Percentiles rank a stretch among this genome's conserved stretches.
Evolutionary conservation across 2,888 invertebrate genomes (phyloP).

Genomic region (Heteromyza rotundicornis): DNA sequence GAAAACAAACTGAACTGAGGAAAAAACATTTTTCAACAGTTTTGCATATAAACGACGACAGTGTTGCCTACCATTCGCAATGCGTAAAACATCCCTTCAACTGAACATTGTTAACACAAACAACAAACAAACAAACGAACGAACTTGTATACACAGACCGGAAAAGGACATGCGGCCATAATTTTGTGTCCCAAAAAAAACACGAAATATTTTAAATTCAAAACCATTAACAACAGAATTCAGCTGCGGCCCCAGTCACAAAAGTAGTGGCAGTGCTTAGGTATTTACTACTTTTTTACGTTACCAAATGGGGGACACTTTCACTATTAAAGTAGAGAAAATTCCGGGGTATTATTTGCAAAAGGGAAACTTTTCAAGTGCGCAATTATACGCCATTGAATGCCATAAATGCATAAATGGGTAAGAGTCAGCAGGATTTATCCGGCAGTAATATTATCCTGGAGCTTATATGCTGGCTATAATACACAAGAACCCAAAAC

Average conservation of each 20-base stretch:
- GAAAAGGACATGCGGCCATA: neutral
- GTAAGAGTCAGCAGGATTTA: neutral
- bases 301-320: no score
- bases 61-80: slow-evolving; percentile 6
- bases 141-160: neutral
- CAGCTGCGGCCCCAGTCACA: neutral
- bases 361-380: neutral
- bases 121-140: neutral
- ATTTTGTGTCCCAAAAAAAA: neutral
- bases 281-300: no score
- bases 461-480: neutral
- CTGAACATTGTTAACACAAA: neutral
- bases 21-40: slow-evolving; percentile 16
- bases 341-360: neutral
- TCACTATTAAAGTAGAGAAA: neutral
- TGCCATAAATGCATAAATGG: neutral
- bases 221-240: slow-evolving; percentile 12
- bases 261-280: neutral
- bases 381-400: neutral
- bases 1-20: slow-evolving; percentile 18
- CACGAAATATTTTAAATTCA: slow-evolving; percentile 15
- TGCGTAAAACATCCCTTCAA: slow-evolving; percentile 2
- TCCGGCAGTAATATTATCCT: neutral
- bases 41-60: neutral
- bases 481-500: neutral